phyloP scores from a whole-genome alignment of 2,113 vertebrate genomes.

The Psophia crepitans region DNA sequence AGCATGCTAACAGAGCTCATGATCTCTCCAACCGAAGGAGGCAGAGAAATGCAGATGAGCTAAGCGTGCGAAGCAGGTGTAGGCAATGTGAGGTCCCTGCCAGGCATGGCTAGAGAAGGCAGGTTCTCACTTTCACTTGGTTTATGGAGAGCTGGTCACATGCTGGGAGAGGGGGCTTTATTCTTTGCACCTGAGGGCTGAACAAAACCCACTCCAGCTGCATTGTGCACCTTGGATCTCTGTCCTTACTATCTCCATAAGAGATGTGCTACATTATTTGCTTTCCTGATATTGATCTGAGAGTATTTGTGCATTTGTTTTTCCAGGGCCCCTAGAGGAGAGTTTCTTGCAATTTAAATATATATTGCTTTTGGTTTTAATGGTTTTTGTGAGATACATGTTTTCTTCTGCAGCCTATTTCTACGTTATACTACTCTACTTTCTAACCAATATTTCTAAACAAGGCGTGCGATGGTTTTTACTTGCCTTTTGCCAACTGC shows the following conservation, averaged over 20 bases:
- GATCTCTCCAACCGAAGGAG: not conserved
- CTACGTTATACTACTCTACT: not conserved
- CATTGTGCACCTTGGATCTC: not conserved
- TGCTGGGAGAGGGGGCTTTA: not conserved
- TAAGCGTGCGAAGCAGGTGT: not conserved
- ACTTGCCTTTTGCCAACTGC: not conserved
- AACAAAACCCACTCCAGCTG: not conserved
- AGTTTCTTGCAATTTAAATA: slow-evolving; percentile 12
- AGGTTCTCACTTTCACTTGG: not conserved
- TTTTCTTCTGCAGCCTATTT: not conserved
- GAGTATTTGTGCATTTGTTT: not conserved
- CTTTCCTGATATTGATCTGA: not conserved
- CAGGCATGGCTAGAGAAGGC: not conserved
- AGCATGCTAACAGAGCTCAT: not conserved
- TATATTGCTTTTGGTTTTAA: slow-evolving; percentile 13
- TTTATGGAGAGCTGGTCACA: not conserved
- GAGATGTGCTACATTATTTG: not conserved
- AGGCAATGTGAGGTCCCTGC: not conserved
- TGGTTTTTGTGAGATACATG: not conserved
- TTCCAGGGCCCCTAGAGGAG: not conserved
- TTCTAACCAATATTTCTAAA: not conserved
- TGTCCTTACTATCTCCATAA: not conserved
- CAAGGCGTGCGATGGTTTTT: not conserved
- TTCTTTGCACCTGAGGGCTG: not conserved
- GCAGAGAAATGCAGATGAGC: not conserved